Conservation (phyloP, 2,888 invertebrate species). For the Sturmia bella region DNA sequence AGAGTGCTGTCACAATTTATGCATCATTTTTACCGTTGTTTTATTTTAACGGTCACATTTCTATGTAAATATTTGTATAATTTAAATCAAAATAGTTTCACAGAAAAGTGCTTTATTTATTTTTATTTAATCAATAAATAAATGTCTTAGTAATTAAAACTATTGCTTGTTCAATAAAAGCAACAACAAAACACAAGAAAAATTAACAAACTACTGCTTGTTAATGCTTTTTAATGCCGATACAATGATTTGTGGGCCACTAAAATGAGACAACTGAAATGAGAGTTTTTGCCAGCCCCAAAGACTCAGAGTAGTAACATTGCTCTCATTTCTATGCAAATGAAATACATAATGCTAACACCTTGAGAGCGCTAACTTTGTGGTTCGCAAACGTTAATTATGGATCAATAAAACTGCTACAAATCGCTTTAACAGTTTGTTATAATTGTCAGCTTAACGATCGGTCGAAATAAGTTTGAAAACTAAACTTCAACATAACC, state of each 20-base stretch:
- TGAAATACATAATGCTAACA: slow-evolving; percentile 35
- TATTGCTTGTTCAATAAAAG: slow-evolving; percentile 36
- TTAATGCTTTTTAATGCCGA: slow-evolving; percentile 55
- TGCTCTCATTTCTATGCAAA: slow-evolving; percentile 31
- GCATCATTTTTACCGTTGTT: slow-evolving; percentile 43
- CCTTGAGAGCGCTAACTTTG: background rate
- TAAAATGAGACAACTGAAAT: slow-evolving; percentile 19
- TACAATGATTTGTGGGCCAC: slow-evolving; percentile 34
- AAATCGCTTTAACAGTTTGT: slow-evolving; percentile 64
- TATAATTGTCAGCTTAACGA: slow-evolving; percentile 59
- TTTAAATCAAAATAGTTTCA: slow-evolving; percentile 49
- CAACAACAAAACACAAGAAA: background rate
- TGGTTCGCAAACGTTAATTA: slow-evolving; percentile 54
- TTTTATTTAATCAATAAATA: slow-evolving; percentile 28
- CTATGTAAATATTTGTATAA: slow-evolving; percentile 58
- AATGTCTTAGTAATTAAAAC: slow-evolving; percentile 27
- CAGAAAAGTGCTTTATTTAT: background rate
- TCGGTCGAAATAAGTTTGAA: background rate
- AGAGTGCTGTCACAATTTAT: slow-evolving; percentile 27
- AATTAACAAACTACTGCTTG: slow-evolving; percentile 38
- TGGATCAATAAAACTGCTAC: slow-evolving; percentile 59
- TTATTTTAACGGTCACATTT: slow-evolving; percentile 38
- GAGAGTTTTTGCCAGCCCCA: background rate
- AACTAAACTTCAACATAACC: background rate
- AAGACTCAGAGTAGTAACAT: background rate